phyloP scores from a whole-genome alignment of 2,797 vertebrate genomes.

The Adelosebastes latens region DNA sequence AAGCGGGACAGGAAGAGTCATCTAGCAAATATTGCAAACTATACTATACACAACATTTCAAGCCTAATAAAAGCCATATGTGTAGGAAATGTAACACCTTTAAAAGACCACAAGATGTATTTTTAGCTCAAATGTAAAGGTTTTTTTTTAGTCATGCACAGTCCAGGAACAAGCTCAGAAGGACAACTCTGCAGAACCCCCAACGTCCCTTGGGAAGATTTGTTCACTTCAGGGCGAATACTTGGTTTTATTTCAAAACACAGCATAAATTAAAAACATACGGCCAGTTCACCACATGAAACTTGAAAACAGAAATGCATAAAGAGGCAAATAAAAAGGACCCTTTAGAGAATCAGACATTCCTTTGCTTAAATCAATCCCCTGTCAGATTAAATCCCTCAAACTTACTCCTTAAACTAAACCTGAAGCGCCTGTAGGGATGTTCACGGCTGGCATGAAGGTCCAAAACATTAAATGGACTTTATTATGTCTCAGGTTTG shows the following conservation, averaged over 20 bases:
- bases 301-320: constrained; percentile 59
- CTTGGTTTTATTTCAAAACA: constrained; percentile 67
- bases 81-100: constrained; percentile 60
- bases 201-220: constrained; percentile 41
- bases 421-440: background rate
- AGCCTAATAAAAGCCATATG: constrained; percentile 61
- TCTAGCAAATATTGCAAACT: constrained; percentile 50
- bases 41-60: constrained; percentile 29
- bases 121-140: constrained; percentile 46
- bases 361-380: constrained; percentile 56
- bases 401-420: background rate
- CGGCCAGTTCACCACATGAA: constrained; percentile 50
- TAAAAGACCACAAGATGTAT: constrained; percentile 35
- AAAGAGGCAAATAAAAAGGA: constrained; percentile 50
- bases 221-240: constrained; percentile 68
- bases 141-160: constrained; percentile 29
- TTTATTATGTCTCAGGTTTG: background rate
- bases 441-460: background rate
- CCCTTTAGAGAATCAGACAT: constrained; percentile 46
- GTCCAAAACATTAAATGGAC: constrained; percentile 4
- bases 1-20: constrained; percentile 49
- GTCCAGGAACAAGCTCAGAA: constrained; percentile 39
- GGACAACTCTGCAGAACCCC: constrained; percentile 36
- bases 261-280: constrained; percentile 74
- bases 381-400: constrained; percentile 40